Evolutionary conservation across 2,888 invertebrate species (phyloP), one percentile per base, ranked within the genome.

Genomic region (Pyrrhosoma nymphula): DNA sequence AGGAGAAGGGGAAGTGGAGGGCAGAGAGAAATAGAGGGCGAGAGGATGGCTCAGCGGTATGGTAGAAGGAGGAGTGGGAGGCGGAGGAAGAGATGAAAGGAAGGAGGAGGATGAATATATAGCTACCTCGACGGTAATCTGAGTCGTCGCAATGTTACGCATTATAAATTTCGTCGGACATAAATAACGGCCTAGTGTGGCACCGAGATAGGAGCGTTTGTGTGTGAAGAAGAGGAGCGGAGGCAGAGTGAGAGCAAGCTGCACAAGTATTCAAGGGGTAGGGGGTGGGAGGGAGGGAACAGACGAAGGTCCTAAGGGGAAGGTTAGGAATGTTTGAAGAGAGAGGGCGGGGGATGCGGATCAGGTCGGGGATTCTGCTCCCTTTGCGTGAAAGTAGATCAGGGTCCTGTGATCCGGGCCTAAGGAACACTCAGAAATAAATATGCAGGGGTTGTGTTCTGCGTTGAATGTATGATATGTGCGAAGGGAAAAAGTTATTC

Each of bases 81-180:
- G 56, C 3, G 14, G 56, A 56, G 56, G 90, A 23, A 35, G 60
- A 63, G 55, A 35, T 23, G 35, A 30, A 8, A 60, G 60, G 35
- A 35, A 60, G 63, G 90, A 63, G 39, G 35, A 18, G n/a, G 93
- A 69, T 39, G 93, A 12, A 47, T 93, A 93, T 93, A 93, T 93
- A 93, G 93, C 93, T 93, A 47, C 69, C n/a, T 93, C 93, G 69
- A 63, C 63, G 69, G 93, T 93, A 93, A 93, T 93, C 93, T 93
- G 93, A 93, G 93, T 93, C 93, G 47, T 93, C 93, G 93, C 93
- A 93, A 93, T 93, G 93, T 69, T 75, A 69, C 63, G 93, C 75
- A 93, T 93, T 93, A 93, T 93, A 93, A 93, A 93, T 93, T 93
- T 93, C 75, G 93, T 93, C 69, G 93, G 93, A 69, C 93, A 93